Evolutionary conservation across 2,797 vertebrate genomes (phyloP), one percentile per base, ranked within the genome.

Genomic region (Myoxocephalus aenaeus): DNA sequence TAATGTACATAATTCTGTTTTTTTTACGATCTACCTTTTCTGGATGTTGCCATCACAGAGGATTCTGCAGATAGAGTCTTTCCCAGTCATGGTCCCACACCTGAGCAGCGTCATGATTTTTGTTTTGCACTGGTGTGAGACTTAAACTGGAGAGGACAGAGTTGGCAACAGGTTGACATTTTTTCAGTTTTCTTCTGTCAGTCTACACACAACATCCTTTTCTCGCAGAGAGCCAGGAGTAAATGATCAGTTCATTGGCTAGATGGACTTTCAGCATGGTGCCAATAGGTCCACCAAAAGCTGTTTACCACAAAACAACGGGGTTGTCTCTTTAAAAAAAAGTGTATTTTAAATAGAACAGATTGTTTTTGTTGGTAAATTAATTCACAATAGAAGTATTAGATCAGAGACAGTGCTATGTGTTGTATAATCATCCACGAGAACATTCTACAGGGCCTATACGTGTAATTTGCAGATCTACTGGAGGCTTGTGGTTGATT

Each of bases 51-150:
- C 54, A 51, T 74, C n/a, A 11, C 10, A 32, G 46, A 42, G 8
- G 42, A 27, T 62, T 76, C 56, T 71, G 94, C 64, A 75, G 90
- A 85, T 20, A 12, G 79, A 36, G 87, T 90, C 93, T 86, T 79
- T 88, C 93, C 92, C 95, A 93, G 95, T 96, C 95, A 92, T 93
- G 92, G 95, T 96, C 95, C 91, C 95, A 96, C 95, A 96, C 95
- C 95, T 93, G 95, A 96, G 95, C 95, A 96, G 95, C 95, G 90
- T 93, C 94, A 94, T 91, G 67, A 89, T 77, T 90, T 94, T 95
- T 95, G 95, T 96, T 96, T 95, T 96, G 95, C 95, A 96, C 95
- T 95, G 95, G 94, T 96, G 95, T 96, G 95, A 96, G 95, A 96
- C 95, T 96, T 96, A 96, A 95, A 96, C 95, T 89, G 95, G 87